Percentiles rank a stretch among this genome's conserved stretches.
phyloP scores from a whole-genome alignment of 2,797 vertebrate genomes.

The Chrosomus eos region DNA sequence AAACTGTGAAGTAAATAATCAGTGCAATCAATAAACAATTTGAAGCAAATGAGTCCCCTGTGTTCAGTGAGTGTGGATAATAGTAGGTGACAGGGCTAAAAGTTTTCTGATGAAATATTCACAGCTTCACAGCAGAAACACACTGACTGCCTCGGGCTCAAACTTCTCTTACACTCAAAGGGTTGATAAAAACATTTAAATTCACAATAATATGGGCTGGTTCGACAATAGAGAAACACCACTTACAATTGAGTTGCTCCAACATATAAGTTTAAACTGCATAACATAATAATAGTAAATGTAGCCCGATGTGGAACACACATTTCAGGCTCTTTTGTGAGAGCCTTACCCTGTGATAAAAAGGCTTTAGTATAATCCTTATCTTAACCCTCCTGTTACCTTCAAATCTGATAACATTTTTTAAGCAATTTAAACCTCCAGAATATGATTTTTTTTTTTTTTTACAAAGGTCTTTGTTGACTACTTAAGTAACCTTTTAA shows the following conservation, averaged over 20 bases:
- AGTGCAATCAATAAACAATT: constrained; percentile 67
- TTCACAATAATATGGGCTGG: neutral
- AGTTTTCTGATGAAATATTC: constrained; percentile 54
- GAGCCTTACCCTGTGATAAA: neutral
- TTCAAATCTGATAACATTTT: no score
- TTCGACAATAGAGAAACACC: neutral
- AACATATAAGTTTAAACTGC: neutral
- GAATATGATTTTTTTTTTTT: no score
- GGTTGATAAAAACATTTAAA: neutral
- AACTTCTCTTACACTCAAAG: constrained; percentile 10
- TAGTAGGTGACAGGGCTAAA: constrained; percentile 43
- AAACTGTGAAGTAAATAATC: constrained; percentile 60
- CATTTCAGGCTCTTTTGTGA: neutral
- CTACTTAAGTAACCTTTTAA: no score
- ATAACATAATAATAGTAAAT: neutral
- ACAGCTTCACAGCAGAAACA: constrained; percentile 49
- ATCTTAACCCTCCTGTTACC: no score
- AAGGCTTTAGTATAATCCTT: neutral
- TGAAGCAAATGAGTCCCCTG: constrained; percentile 57
- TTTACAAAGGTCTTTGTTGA: no score
- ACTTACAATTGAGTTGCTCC: neutral
- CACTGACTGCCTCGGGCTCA: constrained; percentile 28
- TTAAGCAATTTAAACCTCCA: no score
- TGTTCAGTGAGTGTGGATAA: constrained; percentile 49
- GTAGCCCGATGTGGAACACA: neutral